Conservation (phyloP, 2,888 invertebrate species). For the Abrostola triplasia region DNA sequence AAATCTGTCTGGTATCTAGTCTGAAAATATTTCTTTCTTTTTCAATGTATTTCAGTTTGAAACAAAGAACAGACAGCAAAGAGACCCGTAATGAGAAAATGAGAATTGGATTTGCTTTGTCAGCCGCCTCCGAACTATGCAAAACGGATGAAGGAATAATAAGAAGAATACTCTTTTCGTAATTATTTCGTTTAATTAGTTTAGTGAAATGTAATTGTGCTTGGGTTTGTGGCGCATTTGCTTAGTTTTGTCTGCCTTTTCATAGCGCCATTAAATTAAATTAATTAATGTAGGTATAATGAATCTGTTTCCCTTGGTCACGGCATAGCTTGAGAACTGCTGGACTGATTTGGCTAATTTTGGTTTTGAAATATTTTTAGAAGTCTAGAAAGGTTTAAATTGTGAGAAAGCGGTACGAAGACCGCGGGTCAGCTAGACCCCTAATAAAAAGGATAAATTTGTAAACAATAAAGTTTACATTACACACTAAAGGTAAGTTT, state of each 20-base stretch:
- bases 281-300: too few relatives aligned
- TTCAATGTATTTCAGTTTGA: conserved; percentile 68
- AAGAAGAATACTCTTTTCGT: conserved; percentile 42
- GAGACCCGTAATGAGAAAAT: conserved; percentile 79
- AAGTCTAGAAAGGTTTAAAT: too few relatives aligned
- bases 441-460: too few relatives aligned
- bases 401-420: too few relatives aligned
- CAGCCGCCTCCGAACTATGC: conserved; percentile 66
- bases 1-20: conserved; percentile 49
- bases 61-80: conserved; percentile 76
- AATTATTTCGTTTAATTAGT: conserved; percentile 54
- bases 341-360: too few relatives aligned
- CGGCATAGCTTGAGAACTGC: too few relatives aligned
- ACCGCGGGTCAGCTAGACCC: too few relatives aligned
- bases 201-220: conserved; percentile 1
- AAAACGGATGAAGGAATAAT: conserved; percentile 61
- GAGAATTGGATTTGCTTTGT: conserved; percentile 81
- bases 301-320: too few relatives aligned
- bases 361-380: too few relatives aligned
- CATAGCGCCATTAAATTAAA: too few relatives aligned
- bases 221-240: neutral
- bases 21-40: conserved; percentile 60
- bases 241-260: neutral
- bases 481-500: too few relatives aligned
- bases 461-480: too few relatives aligned